Percentiles rank a stretch among this genome's conserved stretches.
phyloP scores from a whole-genome alignment of 2,797 vertebrate genomes.

The Sternotherus odoratus region DNA sequence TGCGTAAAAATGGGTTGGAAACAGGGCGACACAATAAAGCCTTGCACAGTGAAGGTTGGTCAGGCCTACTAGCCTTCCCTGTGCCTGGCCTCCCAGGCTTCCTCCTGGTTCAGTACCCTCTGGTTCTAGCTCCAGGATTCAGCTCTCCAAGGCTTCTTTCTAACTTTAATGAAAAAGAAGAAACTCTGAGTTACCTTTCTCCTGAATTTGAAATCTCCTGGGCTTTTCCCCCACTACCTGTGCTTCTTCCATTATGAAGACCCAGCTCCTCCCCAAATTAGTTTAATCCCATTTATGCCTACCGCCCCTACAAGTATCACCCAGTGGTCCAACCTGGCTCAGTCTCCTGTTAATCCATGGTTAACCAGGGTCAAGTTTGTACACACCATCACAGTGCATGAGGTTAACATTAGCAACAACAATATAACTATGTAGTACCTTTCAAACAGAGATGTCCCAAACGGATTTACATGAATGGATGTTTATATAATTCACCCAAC shows the following conservation, averaged over 20 bases:
- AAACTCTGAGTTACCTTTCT: not conserved
- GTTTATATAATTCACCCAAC: not conserved
- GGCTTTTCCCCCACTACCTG: not conserved
- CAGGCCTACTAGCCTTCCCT: not conserved
- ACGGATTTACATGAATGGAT: not conserved
- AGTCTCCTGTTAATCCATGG: too few relatives aligned
- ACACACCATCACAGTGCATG: not conserved
- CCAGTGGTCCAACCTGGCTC: not conserved
- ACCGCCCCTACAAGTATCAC: not conserved
- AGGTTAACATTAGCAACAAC: conserved; percentile 16
- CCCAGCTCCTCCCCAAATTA: not conserved
- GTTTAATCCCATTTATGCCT: not conserved
- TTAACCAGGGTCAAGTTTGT: too few relatives aligned
- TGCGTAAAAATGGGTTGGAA: too few relatives aligned
- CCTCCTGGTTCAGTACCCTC: not conserved
- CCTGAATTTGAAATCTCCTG: not conserved
- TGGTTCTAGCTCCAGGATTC: not conserved
- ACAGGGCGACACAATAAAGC: not conserved
- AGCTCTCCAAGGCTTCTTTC: not conserved
- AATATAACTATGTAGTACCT: not conserved
- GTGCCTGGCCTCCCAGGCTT: not conserved
- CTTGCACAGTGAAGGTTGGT: not conserved
- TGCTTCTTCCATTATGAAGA: not conserved
- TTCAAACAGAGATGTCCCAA: conserved; percentile 1
- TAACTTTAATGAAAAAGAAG: not conserved